These are phyloP conservation scores for Meteorus cinctellus DNA, from an alignment of 2,888 invertebrate genomes.

Conservation along the genomic window DNA sequence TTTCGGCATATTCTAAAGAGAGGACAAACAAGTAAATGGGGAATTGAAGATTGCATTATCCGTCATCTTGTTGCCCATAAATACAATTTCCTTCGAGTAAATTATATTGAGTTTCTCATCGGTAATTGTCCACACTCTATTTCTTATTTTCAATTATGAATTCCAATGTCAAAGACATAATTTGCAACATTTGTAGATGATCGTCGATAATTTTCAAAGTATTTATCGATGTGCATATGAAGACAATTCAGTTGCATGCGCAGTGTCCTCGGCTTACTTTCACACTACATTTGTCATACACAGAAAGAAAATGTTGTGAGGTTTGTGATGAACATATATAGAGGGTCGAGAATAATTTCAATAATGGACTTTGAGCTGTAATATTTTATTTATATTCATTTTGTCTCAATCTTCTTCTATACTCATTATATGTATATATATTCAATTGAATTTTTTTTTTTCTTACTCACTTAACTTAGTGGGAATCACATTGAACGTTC, in stretches of 20 bases:
- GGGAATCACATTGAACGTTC: constrained; percentile 55
- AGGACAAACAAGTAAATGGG: too few species aligned
- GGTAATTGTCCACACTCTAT: too few species aligned
- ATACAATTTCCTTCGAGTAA: too few species aligned
- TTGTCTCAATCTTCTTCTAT: constrained; percentile 22
- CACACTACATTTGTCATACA: constrained; percentile 29
- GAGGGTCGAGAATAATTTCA: neutral
- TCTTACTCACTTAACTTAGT: constrained; percentile 55
- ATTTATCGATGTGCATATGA: neutral
- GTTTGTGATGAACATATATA: neutral
- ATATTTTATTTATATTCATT: neutral
- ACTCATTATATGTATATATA: constrained; percentile 34
- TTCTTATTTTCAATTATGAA: neutral
- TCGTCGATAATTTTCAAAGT: neutral
- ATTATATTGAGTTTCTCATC: too few species aligned
- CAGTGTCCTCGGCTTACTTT: constrained; percentile 42
- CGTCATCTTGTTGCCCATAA: too few species aligned
- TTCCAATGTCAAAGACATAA: neutral
- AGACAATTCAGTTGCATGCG: neutral
- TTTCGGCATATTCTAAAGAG: too few species aligned
- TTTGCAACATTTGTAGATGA: neutral
- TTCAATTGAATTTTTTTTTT: constrained; percentile 44
- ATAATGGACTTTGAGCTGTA: neutral
- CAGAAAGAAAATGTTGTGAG: neutral
- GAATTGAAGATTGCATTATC: too few species aligned